Percentiles rank a stretch among this genome's conserved stretches.
Evolutionary conservation across 2,888 invertebrate genomes (phyloP).

Genomic region (Dichetophora obliterata): DNA sequence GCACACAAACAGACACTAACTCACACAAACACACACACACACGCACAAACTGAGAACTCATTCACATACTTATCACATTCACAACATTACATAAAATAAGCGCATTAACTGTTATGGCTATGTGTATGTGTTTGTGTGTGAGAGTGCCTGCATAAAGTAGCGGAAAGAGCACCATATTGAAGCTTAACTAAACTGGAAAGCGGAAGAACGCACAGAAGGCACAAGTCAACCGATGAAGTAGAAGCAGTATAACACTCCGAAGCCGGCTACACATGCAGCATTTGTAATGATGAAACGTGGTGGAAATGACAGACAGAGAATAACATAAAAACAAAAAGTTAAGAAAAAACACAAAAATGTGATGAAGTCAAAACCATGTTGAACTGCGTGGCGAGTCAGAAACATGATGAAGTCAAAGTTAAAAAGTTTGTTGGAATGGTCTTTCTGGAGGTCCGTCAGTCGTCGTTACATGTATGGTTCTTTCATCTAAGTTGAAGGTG

Average conservation of each 20-base stretch:
- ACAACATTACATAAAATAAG: constrained; percentile 17
- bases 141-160: constrained; percentile 41
- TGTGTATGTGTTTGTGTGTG: too few species aligned
- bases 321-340: too few species aligned
- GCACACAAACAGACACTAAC: constrained; percentile 2
- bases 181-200: constrained; percentile 26
- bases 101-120: constrained; percentile 33
- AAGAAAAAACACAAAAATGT: not conserved
- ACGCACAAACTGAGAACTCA: not conserved
- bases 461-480: not conserved
- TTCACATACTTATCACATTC: constrained; percentile 23
- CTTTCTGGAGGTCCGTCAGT: not conserved
- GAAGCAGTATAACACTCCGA: not conserved
- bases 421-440: too few species aligned
- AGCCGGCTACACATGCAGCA: constrained; percentile 5
- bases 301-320: not conserved
- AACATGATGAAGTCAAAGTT: not conserved
- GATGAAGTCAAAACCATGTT: constrained; percentile 20
- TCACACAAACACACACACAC: not conserved
- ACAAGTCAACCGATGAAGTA: not conserved
- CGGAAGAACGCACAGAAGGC: constrained; percentile 21
- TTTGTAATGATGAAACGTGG: constrained; percentile 14
- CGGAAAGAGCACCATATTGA: constrained; percentile 58
- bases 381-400: not conserved
- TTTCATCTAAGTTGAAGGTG: not conserved